Evolutionary conservation across 1,140 invertebrate species (phyloP), one percentile per base, ranked within the genome.

Genomic region (Drosophila biarmipes): DNA sequence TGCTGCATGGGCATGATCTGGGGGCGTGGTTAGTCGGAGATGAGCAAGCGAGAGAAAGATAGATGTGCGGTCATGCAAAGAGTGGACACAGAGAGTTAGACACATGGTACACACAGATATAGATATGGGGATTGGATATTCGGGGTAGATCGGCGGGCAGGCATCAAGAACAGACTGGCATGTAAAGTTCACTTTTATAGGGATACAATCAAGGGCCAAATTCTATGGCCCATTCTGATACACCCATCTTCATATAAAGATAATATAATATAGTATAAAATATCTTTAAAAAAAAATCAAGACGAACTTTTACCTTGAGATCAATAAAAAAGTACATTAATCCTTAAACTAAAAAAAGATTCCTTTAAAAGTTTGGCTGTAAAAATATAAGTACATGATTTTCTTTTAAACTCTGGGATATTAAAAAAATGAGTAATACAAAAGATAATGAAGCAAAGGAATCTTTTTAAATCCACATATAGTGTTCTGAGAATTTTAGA

Each of bases 1-100:
- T 91, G 87, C 90, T 90, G 91, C 78, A 91, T 89, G 74, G 90
- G 90, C 79, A 92, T 85, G 63, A 92, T 91, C 91, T 92, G 49
- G 45, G 34, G 56, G 24, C 31, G 51, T 62, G 63, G 58, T 72
- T 75, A 66, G 71, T 74, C 66, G 63, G 66, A 53, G 73, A 61
- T 54, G 58, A 68, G 66, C 64, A 54, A 57, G 37, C 38, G 61
- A 53, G 53, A 53, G 63, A 46, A 31, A 64, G 64, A 73, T 53
- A 73, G 66, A 69, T 64, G 61, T 66, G 67, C 73, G 54, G 37
- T 57, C 82, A 89, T 84, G 82, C 82, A 89, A 72, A 75, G 67
- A 69, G 61, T 68, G 71, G 72, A 69, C 63, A 69, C 34, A 69
- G 49, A 69, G 66, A 69, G 66, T 69, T 69, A 69, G 66, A 69